These are phyloP conservation scores for Pocota personata DNA, from an alignment of 2,888 invertebrate genomes.

Conservation along the genomic window DNA sequence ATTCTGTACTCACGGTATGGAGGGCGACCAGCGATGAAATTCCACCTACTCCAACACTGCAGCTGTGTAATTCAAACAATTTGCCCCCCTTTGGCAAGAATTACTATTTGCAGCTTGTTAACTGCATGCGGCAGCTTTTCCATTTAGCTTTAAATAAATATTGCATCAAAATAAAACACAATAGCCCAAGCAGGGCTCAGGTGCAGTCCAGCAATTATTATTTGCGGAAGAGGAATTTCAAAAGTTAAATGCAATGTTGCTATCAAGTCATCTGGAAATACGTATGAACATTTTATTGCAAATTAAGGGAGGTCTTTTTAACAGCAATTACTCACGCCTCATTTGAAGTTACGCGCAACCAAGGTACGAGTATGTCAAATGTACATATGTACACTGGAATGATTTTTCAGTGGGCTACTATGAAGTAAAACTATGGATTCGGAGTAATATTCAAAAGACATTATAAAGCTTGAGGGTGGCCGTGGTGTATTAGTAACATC, in stretches of 20 bases:
- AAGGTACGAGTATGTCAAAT: too few relatives aligned
- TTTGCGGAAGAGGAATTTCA: slow-evolving; percentile 39
- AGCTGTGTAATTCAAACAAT: slow-evolving; percentile 68
- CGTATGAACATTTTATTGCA: background rate
- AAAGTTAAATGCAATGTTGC: background rate
- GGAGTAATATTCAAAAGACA: too few relatives aligned
- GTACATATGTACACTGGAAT: background rate
- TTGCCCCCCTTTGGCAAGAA: slow-evolving; percentile 32
- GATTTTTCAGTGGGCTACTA: background rate
- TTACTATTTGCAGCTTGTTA: slow-evolving; percentile 44
- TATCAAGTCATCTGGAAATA: background rate
- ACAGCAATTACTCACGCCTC: background rate
- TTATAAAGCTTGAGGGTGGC: too few relatives aligned
- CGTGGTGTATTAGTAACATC: too few relatives aligned
- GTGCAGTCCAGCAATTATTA: slow-evolving; percentile 22
- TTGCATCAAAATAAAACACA: slow-evolving; percentile 2
- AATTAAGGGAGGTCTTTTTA: background rate
- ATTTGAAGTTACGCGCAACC: background rate
- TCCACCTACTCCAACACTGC: slow-evolving; percentile 54
- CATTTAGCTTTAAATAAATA: slow-evolving; percentile 27
- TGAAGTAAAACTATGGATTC: too few relatives aligned
- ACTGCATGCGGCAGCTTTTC: slow-evolving; percentile 40
- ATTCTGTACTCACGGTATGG: slow-evolving; percentile 13
- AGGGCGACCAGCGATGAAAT: slow-evolving; percentile 58
- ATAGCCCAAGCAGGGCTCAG: slow-evolving; percentile 10